These are phyloP conservation scores for Nemapogon koenigi DNA, from an alignment of 2,888 invertebrate species.

Conservation along the genomic window DNA sequence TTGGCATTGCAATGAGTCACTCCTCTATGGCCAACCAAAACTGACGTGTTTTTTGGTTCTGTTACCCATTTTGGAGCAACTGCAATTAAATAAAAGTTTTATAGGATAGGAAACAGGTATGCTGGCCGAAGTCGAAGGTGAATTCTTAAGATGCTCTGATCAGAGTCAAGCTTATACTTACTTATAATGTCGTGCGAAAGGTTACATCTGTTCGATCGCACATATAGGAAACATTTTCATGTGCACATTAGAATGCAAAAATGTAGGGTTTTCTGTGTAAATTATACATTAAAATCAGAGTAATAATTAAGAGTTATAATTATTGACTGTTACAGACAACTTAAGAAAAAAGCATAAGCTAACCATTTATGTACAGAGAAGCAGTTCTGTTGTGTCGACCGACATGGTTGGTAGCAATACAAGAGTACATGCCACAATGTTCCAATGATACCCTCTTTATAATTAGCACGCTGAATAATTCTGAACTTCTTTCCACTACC, in stretches of 20 bases:
- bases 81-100: constrained; percentile 26
- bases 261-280: too few relatives aligned
- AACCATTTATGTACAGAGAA: constrained; percentile 75
- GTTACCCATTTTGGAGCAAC: constrained; percentile 81
- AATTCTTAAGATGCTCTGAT: too few relatives aligned
- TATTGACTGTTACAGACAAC: too few relatives aligned
- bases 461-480: constrained; percentile 72
- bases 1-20: constrained; percentile 79
- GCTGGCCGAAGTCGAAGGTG: too few relatives aligned
- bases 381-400: constrained; percentile 75
- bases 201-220: too few relatives aligned
- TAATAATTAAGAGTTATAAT: too few relatives aligned
- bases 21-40: constrained; percentile 75
- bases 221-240: too few relatives aligned
- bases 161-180: too few relatives aligned
- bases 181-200: too few relatives aligned
- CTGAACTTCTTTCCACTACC: constrained; percentile 72
- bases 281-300: too few relatives aligned
- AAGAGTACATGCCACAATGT: constrained; percentile 76
- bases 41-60: constrained; percentile 75
- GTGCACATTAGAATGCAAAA: too few relatives aligned
- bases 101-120: neutral
- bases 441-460: constrained; percentile 73
- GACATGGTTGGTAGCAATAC: constrained; percentile 74
- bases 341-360: constrained; percentile 19